These are phyloP conservation scores for Rhinoraja longicauda DNA, from an alignment of 2,797 vertebrate genomes.

Conservation along the genomic window DNA sequence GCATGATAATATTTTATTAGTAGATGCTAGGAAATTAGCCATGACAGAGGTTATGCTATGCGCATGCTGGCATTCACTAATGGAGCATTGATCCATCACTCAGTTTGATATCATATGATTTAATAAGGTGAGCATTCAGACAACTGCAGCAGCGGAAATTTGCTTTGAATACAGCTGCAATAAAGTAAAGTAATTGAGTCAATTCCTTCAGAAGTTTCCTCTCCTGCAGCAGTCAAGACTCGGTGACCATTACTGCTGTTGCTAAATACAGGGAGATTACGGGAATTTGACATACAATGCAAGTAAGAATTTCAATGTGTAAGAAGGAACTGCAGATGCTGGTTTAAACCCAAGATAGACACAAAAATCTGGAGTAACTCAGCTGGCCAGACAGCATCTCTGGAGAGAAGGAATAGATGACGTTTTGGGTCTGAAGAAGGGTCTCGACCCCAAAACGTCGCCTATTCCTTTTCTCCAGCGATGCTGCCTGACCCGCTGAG, in stretches of 20 bases:
- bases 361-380: no score
- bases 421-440: no score
- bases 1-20: slow-evolving; percentile 13
- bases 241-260: background rate
- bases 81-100: background rate
- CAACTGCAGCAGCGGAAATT: background rate
- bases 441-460: no score
- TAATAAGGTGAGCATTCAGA: background rate
- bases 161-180: background rate
- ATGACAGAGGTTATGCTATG: background rate
- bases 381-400: no score
- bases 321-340: no score
- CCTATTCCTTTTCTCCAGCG: no score
- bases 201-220: background rate
- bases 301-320: no score
- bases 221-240: background rate
- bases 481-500: no score
- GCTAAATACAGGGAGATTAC: background rate
- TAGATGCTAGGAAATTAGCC: slow-evolving; percentile 1
- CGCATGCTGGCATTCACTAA: background rate
- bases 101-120: background rate
- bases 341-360: no score
- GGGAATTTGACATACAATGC: background rate
- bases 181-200: background rate
- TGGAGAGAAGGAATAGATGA: no score